Percentiles rank a stretch among this genome's conserved stretches.
phyloP scores from a whole-genome alignment of 2,797 vertebrate species.

The Podargus strigoides region DNA sequence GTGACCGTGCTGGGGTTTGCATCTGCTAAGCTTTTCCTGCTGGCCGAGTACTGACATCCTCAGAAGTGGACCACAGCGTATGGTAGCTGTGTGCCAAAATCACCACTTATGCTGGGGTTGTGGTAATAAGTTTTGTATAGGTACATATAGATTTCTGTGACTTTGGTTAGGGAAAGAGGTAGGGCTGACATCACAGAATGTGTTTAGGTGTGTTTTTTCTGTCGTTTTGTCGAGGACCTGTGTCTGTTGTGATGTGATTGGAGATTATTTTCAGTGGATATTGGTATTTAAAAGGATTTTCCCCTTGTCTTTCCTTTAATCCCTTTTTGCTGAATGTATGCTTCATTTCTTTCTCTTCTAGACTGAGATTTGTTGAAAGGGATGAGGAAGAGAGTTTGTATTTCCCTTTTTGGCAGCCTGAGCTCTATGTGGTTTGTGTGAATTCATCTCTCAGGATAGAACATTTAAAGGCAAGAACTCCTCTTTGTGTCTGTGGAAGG shows the following conservation, averaged over 20 bases:
- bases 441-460: constrained; percentile 41
- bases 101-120: background rate
- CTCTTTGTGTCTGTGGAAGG: constrained; percentile 38
- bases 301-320: constrained; percentile 6
- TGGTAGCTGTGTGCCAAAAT: fast-evolving
- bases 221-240: background rate
- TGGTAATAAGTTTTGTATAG: background rate
- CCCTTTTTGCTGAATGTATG: constrained; percentile 11
- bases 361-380: constrained; percentile 24
- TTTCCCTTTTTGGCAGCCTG: constrained; percentile 38
- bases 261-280: constrained; percentile 28
- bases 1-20: background rate
- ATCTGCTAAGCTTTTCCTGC: background rate
- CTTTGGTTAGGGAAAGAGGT: background rate
- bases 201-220: background rate
- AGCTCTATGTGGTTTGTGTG: constrained; percentile 18
- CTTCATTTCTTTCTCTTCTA: constrained; percentile 8
- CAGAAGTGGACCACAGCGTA: background rate
- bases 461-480: constrained; percentile 48
- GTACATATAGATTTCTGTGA: background rate
- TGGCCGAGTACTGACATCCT: background rate
- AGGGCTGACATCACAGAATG: background rate
- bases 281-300: constrained; percentile 53
- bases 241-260: background rate
- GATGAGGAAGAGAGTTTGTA: background rate